Evolutionary conservation across 2,797 vertebrate species (phyloP).

Genomic region (Gastrophryne carolinensis): DNA sequence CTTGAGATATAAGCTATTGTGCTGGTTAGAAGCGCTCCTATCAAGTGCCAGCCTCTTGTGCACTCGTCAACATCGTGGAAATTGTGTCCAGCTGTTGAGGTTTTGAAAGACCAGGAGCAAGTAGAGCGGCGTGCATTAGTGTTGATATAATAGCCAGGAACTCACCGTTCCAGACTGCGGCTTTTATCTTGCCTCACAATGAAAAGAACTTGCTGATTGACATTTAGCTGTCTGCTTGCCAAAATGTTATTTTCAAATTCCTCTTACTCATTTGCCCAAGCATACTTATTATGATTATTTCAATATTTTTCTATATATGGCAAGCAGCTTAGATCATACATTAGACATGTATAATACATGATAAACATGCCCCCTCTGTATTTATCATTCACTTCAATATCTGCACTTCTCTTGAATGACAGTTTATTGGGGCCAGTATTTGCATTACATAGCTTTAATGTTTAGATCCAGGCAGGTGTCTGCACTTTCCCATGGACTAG

Average conservation of each 20-base stretch:
- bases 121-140: constrained; percentile 25
- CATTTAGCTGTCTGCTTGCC: not conserved
- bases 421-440: too few relatives aligned
- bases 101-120: constrained; percentile 26
- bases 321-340: too few relatives aligned
- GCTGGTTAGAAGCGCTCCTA: constrained; percentile 30
- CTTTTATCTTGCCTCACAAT: constrained; percentile 45
- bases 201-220: constrained; percentile 27
- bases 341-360: too few relatives aligned
- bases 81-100: constrained; percentile 28
- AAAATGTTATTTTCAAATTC: constrained; percentile 17
- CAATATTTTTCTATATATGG: too few relatives aligned
- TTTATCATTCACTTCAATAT: too few relatives aligned
- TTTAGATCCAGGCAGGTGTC: too few relatives aligned
- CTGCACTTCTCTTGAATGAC: too few relatives aligned
- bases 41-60: constrained; percentile 20
- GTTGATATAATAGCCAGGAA: constrained; percentile 35
- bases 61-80: constrained; percentile 21
- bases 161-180: constrained; percentile 41
- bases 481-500: too few relatives aligned
- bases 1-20: constrained; percentile 32
- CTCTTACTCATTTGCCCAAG: not conserved
- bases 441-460: too few relatives aligned
- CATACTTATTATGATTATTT: not conserved
- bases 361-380: too few relatives aligned